Conservation (phyloP, 1,140 invertebrate genomes). For the Phocides pigmalion region DNA sequence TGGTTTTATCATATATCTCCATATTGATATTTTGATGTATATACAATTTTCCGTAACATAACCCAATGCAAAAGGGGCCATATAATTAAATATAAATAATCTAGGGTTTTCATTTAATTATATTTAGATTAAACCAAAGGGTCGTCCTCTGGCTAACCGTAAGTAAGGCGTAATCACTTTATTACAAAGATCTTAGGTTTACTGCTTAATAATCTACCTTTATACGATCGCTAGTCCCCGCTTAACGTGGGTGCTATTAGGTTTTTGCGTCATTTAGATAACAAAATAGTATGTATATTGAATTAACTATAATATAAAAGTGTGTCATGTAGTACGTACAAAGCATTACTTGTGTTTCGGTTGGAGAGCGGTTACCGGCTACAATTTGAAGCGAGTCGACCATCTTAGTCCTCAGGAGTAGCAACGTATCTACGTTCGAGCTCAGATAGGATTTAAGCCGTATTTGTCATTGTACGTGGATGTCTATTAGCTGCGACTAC, state of each 20-base stretch:
- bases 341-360: too few species aligned
- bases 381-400: too few species aligned
- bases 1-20: too few species aligned
- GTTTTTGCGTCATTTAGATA: background rate
- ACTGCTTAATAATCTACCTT: slow-evolving; percentile 39
- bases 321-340: too few species aligned
- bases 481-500: too few species aligned
- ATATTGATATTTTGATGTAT: too few species aligned
- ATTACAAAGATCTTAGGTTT: slow-evolving; percentile 38
- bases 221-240: slow-evolving; percentile 7
- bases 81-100: slow-evolving; percentile 27
- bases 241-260: background rate
- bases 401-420: too few species aligned
- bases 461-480: too few species aligned
- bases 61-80: background rate
- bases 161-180: slow-evolving; percentile 46
- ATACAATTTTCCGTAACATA: background rate
- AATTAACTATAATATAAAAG: too few species aligned
- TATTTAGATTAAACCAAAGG: slow-evolving; percentile 44
- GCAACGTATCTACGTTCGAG: too few species aligned
- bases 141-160: slow-evolving; percentile 40
- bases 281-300: background rate
- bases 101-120: slow-evolving; percentile 39
- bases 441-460: too few species aligned
- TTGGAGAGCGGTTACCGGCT: too few species aligned